A percentile compares a stretch with the other conserved stretches of the same genome.
Evolutionary conservation across 2,888 invertebrate genomes (phyloP).

Genomic region (Eupithecia insigniata): DNA sequence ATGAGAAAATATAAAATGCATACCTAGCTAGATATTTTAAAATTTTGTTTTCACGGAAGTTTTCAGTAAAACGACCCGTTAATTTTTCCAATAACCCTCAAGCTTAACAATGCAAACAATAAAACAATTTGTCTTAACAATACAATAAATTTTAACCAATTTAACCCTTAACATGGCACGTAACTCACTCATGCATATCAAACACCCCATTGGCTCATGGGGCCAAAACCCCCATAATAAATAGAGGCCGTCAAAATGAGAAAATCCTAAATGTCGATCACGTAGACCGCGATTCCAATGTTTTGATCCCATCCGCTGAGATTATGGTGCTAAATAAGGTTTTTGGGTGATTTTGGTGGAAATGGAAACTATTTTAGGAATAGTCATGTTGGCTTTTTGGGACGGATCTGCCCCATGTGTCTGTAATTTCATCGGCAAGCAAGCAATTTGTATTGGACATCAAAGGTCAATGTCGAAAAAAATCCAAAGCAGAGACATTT

Average conservation of each 20-base stretch:
- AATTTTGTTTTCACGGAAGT: no score
- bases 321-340: conserved; percentile 36
- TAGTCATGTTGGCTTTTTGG: not conserved
- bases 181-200: conserved; percentile 34
- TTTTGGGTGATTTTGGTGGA: conserved; percentile 3
- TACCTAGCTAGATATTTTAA: no score
- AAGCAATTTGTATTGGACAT: not conserved
- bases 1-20: no score
- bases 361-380: conserved; percentile 3
- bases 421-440: not conserved
- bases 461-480: not conserved
- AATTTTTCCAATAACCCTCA: not conserved
- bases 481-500: not conserved
- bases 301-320: conserved; percentile 38
- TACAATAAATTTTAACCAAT: conserved; percentile 29
- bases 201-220: conserved; percentile 34
- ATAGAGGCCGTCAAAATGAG: conserved; percentile 52
- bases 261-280: conserved; percentile 55
- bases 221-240: conserved; percentile 44
- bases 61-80: not conserved
- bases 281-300: conserved; percentile 46
- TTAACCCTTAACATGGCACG: conserved; percentile 30
- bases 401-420: not conserved
- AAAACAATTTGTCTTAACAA: conserved; percentile 18
- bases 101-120: conserved; percentile 6